Evolutionary conservation across 1,140 invertebrate species (phyloP).

Genomic region (Atta colombica): DNA sequence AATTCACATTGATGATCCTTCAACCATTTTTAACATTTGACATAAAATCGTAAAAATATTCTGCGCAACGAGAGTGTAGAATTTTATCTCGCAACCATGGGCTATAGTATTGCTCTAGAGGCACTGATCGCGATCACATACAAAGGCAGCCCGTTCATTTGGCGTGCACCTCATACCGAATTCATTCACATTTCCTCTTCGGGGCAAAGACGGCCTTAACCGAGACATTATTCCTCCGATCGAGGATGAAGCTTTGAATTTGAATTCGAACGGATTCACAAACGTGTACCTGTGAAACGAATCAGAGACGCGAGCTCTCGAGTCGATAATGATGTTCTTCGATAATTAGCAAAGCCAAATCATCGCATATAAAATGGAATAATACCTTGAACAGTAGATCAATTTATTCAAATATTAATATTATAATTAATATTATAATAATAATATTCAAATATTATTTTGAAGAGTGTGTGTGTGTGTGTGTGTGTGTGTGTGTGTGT

Average conservation of each 20-base stretch:
- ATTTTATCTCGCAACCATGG: neutral
- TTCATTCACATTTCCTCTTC: slow-evolving; percentile 71
- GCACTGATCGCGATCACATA: slow-evolving; percentile 69
- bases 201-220: slow-evolving; percentile 62
- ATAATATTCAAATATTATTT: no score
- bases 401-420: slow-evolving; percentile 4
- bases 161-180: slow-evolving; percentile 59
- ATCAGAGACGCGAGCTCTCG: slow-evolving; percentile 26
- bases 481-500: no score
- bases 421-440: no score
- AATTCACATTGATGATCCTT: neutral
- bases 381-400: neutral
- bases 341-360: slow-evolving; percentile 35
- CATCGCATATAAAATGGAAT: neutral
- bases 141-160: slow-evolving; percentile 65
- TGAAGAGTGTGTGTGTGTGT: no score
- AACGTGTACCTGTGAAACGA: slow-evolving; percentile 46
- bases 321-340: slow-evolving; percentile 39
- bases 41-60: slow-evolving; percentile 19
- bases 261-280: slow-evolving; percentile 61
- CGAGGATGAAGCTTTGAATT: slow-evolving; percentile 61
- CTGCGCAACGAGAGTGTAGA: neutral
- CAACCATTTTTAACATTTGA: neutral
- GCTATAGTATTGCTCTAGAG: neutral
- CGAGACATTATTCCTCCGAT: slow-evolving; percentile 67